Conservation (phyloP, 23 tunicate species). For the Phallusia fumigata region DNA sequence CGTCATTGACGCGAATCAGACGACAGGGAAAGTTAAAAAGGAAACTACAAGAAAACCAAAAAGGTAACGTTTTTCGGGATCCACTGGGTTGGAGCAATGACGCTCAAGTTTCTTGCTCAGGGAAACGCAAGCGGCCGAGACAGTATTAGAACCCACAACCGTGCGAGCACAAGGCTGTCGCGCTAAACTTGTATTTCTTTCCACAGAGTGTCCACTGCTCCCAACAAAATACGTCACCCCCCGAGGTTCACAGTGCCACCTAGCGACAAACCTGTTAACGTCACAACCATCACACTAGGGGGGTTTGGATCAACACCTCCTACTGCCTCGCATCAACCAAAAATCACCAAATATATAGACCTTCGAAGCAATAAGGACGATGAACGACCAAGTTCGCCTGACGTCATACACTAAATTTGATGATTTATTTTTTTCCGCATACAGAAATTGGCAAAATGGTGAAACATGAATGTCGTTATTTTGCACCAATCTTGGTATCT, state of each 20-base stretch:
- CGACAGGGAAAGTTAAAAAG: neutral
- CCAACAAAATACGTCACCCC: slow-evolving; percentile 1
- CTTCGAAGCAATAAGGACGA: neutral
- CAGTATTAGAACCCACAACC: too few species aligned
- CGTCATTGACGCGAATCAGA: neutral
- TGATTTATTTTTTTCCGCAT: neutral
- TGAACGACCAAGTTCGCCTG: neutral
- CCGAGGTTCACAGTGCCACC: slow-evolving; percentile 7
- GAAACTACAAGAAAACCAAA: neutral
- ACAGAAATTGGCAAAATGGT: too few species aligned
- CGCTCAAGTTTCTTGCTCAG: too few species aligned
- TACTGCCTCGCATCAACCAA: neutral
- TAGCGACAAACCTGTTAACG: neutral
- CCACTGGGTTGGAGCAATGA: too few species aligned
- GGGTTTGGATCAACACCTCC: neutral
- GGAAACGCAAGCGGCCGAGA: too few species aligned
- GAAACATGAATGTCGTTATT: too few species aligned
- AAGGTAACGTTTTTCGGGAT: neutral
- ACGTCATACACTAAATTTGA: neutral
- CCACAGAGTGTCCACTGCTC: neutral
- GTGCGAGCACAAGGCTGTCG: too few species aligned
- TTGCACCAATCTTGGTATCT: too few species aligned
- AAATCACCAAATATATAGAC: neutral
- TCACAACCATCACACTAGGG: neutral
- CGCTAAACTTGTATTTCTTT: neutral